phyloP scores from a whole-genome alignment of 2,888 invertebrate genomes.

The Onthophagus sagittarius region DNA sequence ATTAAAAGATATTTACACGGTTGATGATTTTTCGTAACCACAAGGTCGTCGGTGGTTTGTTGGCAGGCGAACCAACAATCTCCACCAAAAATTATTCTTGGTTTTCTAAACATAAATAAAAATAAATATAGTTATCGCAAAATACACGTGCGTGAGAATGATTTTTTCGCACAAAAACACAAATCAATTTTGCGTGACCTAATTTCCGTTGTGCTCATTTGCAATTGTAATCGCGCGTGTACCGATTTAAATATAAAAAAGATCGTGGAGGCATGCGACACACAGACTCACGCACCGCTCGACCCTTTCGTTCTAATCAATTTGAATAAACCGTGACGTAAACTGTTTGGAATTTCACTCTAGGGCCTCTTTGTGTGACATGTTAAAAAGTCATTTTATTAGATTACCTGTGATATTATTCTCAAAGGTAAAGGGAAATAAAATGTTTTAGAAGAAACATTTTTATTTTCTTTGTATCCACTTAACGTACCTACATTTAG shows the following conservation, averaged over 20 bases:
- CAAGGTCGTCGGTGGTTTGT: no score
- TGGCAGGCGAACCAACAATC: no score
- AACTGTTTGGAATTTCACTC: neutral
- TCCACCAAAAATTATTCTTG: no score
- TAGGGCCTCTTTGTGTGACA: neutral
- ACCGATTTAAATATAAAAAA: constrained; percentile 24
- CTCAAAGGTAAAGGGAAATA: no score
- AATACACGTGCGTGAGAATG: neutral
- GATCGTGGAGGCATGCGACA: constrained; percentile 21
- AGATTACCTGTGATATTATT: neutral
- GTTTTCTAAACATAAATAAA: no score
- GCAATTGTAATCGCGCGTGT: constrained; percentile 21
- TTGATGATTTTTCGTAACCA: no score
- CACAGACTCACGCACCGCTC: constrained; percentile 19
- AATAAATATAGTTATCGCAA: neutral
- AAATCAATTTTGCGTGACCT: constrained; percentile 26
- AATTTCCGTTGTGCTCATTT: constrained; percentile 19
- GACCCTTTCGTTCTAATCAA: constrained; percentile 8
- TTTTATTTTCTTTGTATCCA: neutral
- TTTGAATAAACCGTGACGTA: neutral
- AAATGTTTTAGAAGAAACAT: no score
- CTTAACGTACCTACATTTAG: neutral
- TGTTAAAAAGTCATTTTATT: neutral
- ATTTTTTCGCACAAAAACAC: constrained; percentile 20
- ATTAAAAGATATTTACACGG: no score